Evolutionary conservation across 2,113 vertebrate species (phyloP).

Genomic region (Myrmecophaga tridactyla): DNA sequence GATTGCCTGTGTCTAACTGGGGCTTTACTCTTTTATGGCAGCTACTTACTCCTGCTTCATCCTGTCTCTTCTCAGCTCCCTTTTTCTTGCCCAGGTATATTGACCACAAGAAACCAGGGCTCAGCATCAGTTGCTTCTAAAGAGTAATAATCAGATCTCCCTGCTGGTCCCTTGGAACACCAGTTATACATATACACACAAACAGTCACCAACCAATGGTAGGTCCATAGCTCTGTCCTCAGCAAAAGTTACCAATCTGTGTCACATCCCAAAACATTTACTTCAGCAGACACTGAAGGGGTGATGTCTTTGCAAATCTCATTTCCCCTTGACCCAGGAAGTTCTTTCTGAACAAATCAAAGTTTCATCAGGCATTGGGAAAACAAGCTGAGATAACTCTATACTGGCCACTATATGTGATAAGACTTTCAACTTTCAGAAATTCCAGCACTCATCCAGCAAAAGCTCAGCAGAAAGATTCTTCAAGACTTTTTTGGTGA

Average conservation of each 20-base stretch:
- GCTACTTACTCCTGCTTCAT: neutral
- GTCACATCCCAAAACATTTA: neutral
- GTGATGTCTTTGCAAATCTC: neutral
- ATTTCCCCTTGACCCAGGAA: neutral
- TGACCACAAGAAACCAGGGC: neutral
- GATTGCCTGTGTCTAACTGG: neutral
- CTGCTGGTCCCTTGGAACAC: neutral
- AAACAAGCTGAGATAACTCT: neutral
- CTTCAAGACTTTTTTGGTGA: neutral
- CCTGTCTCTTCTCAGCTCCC: neutral
- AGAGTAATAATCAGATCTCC: neutral
- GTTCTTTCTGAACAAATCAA: neutral
- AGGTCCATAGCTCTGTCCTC: neutral
- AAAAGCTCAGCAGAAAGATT: neutral
- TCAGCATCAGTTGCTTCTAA: neutral
- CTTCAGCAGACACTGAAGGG: neutral
- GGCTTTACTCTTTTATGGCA: neutral
- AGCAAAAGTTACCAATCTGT: neutral
- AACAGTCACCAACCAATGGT: accelerated
- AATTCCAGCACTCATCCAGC: neutral
- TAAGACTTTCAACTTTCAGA: neutral
- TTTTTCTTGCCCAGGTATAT: neutral
- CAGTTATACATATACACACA: neutral
- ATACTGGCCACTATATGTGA: neutral
- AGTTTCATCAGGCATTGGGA: neutral